phyloP scores from a whole-genome alignment of 2,113 vertebrate species.

The Phylloscopus trochiloides region DNA sequence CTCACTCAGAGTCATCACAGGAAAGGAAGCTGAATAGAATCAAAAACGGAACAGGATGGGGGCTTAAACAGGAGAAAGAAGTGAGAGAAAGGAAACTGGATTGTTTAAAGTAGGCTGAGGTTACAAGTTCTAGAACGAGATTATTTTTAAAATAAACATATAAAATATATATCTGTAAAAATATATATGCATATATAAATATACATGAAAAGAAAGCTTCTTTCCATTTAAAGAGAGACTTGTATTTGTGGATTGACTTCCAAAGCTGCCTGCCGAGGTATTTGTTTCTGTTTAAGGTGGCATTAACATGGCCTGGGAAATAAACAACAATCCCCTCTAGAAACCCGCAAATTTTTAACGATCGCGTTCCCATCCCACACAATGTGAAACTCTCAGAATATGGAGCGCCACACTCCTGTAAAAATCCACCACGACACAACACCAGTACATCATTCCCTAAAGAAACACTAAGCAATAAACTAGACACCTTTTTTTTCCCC shows the following conservation, averaged over 20 bases:
- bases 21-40: slow-evolving; percentile 69
- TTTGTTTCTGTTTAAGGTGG: neutral
- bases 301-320: neutral
- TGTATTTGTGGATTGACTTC: neutral
- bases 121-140: neutral
- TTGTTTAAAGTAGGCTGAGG: slow-evolving; percentile 46
- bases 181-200: neutral
- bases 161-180: neutral
- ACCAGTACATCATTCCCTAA: neutral
- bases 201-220: neutral
- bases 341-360: neutral
- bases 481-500: rapidly evolving
- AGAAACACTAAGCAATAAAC: neutral
- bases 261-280: neutral
- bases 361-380: neutral
- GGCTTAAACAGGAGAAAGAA: slow-evolving; percentile 54
- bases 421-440: neutral
- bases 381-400: neutral
- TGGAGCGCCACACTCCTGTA: neutral
- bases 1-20: slow-evolving; percentile 53
- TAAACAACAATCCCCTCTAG: neutral
- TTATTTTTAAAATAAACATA: neutral
- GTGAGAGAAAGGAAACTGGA: slow-evolving; percentile 63
- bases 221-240: neutral
- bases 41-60: slow-evolving; percentile 69